These are phyloP conservation scores for Catamblyrhynchus diadema DNA, from an alignment of 2,797 vertebrate species.

Conservation along the genomic window DNA sequence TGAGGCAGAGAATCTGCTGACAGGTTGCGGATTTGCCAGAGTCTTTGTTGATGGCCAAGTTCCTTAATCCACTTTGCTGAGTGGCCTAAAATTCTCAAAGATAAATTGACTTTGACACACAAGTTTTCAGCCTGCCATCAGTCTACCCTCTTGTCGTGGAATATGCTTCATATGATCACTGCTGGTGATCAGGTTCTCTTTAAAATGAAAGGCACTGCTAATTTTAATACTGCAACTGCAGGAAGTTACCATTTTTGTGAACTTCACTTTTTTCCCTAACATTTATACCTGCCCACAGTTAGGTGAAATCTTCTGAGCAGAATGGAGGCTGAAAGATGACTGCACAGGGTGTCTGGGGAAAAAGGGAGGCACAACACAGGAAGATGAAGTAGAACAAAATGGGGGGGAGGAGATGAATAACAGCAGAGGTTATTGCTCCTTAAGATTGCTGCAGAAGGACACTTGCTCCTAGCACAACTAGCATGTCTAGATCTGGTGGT, in stretches of 20 bases:
- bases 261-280: neutral
- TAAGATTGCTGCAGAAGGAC: neutral
- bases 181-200: neutral
- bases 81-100: neutral
- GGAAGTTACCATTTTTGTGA: neutral
- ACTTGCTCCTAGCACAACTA: neutral
- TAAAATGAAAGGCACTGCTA: neutral
- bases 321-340: neutral
- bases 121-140: neutral
- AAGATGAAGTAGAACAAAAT: neutral
- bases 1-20: slow-evolving; percentile 27
- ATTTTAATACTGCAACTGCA: neutral
- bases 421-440: neutral
- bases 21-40: slow-evolving; percentile 4
- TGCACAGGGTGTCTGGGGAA: neutral
- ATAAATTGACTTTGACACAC: slow-evolving; percentile 19
- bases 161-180: neutral
- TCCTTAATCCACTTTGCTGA: slow-evolving; percentile 50
- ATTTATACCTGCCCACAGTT: neutral
- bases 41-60: slow-evolving; percentile 1
- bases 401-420: neutral
- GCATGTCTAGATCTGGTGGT: neutral
- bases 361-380: neutral
- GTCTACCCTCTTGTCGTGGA: neutral
- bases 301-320: neutral